These are phyloP conservation scores for Papilio polyxenes DNA, from an alignment of 1,140 invertebrate species.

Conservation along the genomic window DNA sequence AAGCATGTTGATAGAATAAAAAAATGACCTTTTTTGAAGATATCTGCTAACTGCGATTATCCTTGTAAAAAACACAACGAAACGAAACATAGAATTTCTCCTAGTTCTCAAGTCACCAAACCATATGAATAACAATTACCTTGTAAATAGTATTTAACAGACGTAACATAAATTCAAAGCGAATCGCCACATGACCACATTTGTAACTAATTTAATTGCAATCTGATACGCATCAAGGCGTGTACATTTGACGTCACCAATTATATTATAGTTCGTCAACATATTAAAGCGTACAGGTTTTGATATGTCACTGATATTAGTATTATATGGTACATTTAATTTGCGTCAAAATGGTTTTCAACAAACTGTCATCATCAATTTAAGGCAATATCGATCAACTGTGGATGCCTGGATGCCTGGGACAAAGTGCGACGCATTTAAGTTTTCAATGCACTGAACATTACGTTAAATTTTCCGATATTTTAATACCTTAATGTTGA, in stretches of 20 bases:
- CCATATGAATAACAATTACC: not conserved
- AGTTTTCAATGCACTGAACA: conserved; percentile 15
- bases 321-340: conserved; percentile 19
- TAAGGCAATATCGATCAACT: conserved; percentile 21
- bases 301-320: conserved; percentile 20
- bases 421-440: conserved; percentile 10
- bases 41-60: too few relatives aligned
- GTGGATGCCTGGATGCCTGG: not conserved
- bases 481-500: conserved; percentile 19
- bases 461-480: conserved; percentile 5
- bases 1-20: not conserved
- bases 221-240: conserved; percentile 9
- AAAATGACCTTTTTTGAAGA: too few relatives aligned
- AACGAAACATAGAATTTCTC: not conserved
- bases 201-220: conserved; percentile 25
- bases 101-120: not conserved
- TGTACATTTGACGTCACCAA: conserved; percentile 17
- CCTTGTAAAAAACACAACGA: not conserved
- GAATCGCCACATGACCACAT: not conserved
- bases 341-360: conserved; percentile 19
- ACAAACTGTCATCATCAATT: conserved; percentile 20
- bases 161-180: not conserved
- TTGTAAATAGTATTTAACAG: not conserved
- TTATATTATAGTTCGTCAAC: not conserved
- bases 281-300: not conserved